Conservation (phyloP, 2,888 invertebrate genomes). For the Tridacna gigas region DNA sequence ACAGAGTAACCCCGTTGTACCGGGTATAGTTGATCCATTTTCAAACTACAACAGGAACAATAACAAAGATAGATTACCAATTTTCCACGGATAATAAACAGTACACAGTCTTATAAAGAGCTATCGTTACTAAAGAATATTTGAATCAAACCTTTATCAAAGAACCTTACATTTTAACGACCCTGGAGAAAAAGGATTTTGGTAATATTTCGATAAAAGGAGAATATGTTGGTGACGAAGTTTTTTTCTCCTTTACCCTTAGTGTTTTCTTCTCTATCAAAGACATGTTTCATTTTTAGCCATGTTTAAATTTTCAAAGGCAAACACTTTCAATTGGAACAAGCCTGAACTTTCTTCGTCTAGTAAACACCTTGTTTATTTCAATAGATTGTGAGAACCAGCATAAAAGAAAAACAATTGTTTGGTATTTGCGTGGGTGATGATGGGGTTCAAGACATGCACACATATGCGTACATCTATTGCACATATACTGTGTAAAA, state of each 20-base stretch:
- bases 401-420: too few species aligned
- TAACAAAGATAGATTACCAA: not conserved
- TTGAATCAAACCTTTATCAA: not conserved
- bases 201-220: not conserved
- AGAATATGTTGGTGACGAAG: not conserved
- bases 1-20: constrained; percentile 35
- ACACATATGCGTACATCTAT: too few species aligned
- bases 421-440: too few species aligned
- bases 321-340: too few species aligned
- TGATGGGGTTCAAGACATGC: too few species aligned
- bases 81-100: not conserved
- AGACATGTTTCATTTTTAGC: not conserved
- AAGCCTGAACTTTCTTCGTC: too few species aligned
- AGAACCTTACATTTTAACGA: not conserved
- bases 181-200: not conserved
- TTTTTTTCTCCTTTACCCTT: not conserved
- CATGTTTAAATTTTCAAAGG: too few species aligned
- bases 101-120: too few species aligned
- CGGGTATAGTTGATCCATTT: constrained; percentile 24
- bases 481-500: too few species aligned
- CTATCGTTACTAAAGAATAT: too few species aligned
- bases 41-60: constrained; percentile 17
- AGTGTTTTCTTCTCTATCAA: not conserved
- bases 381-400: too few species aligned
- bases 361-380: too few species aligned